A percentile compares a stretch with the other conserved stretches of the same genome.
Conservation (phyloP, 2,888 invertebrate species). For the Malacosoma neustria region DNA sequence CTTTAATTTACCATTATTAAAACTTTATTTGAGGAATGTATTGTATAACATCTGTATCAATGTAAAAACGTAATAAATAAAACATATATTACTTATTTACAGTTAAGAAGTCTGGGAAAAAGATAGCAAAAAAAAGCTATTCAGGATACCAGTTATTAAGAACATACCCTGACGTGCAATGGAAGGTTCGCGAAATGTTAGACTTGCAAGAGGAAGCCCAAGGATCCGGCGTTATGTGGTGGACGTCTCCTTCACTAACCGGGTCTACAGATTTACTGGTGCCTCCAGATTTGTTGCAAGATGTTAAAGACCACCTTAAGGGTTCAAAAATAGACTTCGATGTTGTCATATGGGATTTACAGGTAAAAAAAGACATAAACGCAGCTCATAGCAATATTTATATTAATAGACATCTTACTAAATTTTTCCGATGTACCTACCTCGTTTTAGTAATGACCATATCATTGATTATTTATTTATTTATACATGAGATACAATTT, state of each 20-base stretch:
- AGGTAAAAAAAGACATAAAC: no score
- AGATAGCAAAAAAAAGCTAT: constrained; percentile 61
- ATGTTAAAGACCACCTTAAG: constrained; percentile 75
- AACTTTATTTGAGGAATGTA: no score
- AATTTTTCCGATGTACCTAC: no score
- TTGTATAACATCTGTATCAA: no score
- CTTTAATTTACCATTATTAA: no score
- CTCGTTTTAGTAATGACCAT: no score
- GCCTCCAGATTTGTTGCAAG: constrained; percentile 77
- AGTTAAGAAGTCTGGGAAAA: constrained; percentile 50
- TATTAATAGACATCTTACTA: no score
- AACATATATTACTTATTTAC: constrained; percentile 13
- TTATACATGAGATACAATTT: no score
- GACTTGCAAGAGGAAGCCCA: constrained; percentile 65
- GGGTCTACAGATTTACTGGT: constrained; percentile 82
- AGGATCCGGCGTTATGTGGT: constrained; percentile 68
- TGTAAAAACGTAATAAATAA: no score
- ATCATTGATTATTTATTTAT: no score
- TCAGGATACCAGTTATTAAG: constrained; percentile 72
- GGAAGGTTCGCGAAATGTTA: constrained; percentile 60
- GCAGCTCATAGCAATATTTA: no score
- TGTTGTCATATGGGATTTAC: constrained; percentile 82
- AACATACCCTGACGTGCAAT: constrained; percentile 48
- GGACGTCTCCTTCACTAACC: constrained; percentile 60
- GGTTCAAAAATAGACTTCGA: constrained; percentile 77